phyloP scores from a whole-genome alignment of 2,797 vertebrate species.

The Nothura maculosa region DNA sequence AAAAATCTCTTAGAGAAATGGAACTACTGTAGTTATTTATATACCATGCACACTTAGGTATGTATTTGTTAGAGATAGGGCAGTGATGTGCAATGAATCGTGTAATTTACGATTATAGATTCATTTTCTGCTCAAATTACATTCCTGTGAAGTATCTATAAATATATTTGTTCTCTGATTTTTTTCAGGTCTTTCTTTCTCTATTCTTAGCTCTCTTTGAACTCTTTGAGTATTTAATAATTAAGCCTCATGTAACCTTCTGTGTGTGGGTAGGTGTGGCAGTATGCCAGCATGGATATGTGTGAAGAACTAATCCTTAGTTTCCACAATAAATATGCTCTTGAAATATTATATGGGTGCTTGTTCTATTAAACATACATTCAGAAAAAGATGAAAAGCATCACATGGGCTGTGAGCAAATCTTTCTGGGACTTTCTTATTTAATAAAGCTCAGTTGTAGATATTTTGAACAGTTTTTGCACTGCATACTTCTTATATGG shows the following conservation, averaged over 20 bases:
- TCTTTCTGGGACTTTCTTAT: not conserved
- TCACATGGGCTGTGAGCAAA: not conserved
- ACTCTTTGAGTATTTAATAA: not conserved
- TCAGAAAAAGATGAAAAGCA: not conserved
- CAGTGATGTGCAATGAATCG: not conserved
- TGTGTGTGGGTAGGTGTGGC: not conserved
- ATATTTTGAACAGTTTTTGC: not conserved
- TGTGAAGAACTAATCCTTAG: not conserved
- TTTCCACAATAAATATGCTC: not conserved
- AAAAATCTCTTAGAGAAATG: not conserved
- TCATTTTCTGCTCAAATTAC: not conserved
- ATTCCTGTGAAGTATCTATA: not conserved
- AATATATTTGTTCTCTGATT: not conserved
- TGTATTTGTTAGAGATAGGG: not conserved
- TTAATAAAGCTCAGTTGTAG: not conserved
- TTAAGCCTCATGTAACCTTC: fast-evolving
- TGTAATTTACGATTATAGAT: not conserved
- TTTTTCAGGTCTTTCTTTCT: not conserved
- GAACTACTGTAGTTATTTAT: not conserved
- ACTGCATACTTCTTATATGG: not conserved
- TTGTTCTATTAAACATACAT: not conserved
- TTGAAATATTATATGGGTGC: not conserved
- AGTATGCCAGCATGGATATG: not conserved
- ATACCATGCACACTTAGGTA: not conserved
- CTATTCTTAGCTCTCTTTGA: not conserved